These are phyloP conservation scores for Tupaia tana DNA, from an alignment of 2,113 vertebrate species.

Conservation along the genomic window DNA sequence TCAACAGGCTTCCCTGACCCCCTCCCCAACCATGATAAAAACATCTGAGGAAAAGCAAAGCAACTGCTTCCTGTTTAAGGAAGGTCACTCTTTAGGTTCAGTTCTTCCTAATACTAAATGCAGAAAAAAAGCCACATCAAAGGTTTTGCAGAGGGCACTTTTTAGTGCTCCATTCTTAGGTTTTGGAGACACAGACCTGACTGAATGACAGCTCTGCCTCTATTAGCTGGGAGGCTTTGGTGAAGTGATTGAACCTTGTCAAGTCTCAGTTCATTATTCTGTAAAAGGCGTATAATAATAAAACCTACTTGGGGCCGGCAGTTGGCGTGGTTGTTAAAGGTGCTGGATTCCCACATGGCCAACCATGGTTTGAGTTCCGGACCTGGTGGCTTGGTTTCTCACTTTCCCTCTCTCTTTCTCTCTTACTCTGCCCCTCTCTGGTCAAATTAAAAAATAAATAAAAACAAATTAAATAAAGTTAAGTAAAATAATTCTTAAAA, in stretches of 20 bases:
- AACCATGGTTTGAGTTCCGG: too few species aligned
- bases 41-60: neutral
- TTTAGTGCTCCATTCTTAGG: fast-evolving
- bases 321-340: too few species aligned
- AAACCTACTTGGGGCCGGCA: neutral
- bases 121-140: neutral
- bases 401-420: too few species aligned
- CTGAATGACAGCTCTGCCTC: neutral
- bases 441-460: too few species aligned
- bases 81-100: neutral
- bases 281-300: neutral
- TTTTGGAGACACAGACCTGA: neutral
- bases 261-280: neutral
- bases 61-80: neutral
- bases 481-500: too few species aligned
- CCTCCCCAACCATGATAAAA: too few species aligned
- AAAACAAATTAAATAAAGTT: too few species aligned
- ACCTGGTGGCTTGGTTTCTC: too few species aligned
- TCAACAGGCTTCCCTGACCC: too few species aligned
- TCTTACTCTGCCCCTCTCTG: too few species aligned
- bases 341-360: too few species aligned
- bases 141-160: neutral
- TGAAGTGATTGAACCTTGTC: neutral
- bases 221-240: neutral
- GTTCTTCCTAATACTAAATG: neutral